Conservation (phyloP, 2,888 invertebrate species). For the Zootermopsis nevadensis region DNA sequence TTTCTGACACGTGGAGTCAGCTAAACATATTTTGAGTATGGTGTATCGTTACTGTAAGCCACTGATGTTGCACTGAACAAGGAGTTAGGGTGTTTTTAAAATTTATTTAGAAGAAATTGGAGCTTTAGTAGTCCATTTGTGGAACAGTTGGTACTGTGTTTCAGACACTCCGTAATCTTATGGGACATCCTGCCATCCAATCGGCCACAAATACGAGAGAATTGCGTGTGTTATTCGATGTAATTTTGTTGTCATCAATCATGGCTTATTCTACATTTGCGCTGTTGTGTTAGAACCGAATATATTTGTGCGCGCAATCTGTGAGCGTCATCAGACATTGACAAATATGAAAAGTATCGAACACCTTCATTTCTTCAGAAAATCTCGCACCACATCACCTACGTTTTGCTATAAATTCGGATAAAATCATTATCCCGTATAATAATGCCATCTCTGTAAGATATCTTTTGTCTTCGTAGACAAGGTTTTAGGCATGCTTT, state of each 20-base stretch:
- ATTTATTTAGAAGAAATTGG: too few relatives aligned
- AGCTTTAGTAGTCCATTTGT: too few relatives aligned
- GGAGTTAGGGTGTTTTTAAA: too few relatives aligned
- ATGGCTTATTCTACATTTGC: not conserved
- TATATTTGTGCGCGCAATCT: not conserved
- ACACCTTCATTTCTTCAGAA: not conserved
- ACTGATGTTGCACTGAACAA: too few relatives aligned
- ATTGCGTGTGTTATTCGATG: not conserved
- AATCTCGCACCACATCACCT: not conserved
- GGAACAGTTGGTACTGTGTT: not conserved
- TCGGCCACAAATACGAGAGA: not conserved
- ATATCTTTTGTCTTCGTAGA: too few relatives aligned
- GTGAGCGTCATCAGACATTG: not conserved
- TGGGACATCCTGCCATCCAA: not conserved
- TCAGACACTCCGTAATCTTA: not conserved
- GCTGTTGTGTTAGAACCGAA: not conserved
- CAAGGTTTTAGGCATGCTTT: too few relatives aligned
- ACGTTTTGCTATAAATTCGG: too few relatives aligned
- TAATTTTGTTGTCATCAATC: not conserved
- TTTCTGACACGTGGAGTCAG: too few relatives aligned
- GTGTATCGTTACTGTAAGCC: too few relatives aligned
- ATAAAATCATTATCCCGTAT: too few relatives aligned
- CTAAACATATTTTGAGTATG: too few relatives aligned
- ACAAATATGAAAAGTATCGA: not conserved
- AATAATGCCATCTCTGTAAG: too few relatives aligned